These are phyloP conservation scores for Anagrus nilaparvatae DNA, from an alignment of 1,140 invertebrate genomes.

Conservation along the genomic window DNA sequence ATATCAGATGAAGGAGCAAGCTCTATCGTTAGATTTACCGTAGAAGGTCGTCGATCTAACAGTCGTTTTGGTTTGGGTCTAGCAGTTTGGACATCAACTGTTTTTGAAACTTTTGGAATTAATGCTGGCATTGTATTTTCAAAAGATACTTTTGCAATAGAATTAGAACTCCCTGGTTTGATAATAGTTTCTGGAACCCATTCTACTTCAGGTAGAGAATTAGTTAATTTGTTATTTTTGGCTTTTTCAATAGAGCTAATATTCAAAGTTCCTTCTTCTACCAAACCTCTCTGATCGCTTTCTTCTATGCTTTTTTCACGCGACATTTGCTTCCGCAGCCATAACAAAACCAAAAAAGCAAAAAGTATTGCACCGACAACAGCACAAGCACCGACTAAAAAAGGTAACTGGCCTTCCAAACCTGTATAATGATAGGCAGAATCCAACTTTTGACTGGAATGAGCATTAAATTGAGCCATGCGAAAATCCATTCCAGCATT, in stretches of 20 bases:
- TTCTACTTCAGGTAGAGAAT: constrained; percentile 29
- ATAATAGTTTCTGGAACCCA: constrained; percentile 39
- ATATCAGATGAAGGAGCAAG: constrained; percentile 40
- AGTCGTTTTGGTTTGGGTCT: constrained; percentile 52
- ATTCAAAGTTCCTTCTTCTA: constrained; percentile 38
- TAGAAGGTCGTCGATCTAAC: constrained; percentile 70
- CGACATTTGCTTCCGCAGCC: constrained; percentile 44
- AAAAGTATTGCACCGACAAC: constrained; percentile 39
- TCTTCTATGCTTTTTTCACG: constrained; percentile 40
- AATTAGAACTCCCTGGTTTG: constrained; percentile 30
- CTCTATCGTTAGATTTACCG: constrained; percentile 71
- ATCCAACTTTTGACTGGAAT: constrained; percentile 32
- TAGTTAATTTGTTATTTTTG: constrained; percentile 27
- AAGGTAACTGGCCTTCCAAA: constrained; percentile 35
- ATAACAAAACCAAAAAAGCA: constrained; percentile 43
- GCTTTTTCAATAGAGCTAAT: constrained; percentile 26
- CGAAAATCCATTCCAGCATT: constrained; percentile 43
- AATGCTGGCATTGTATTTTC: constrained; percentile 1
- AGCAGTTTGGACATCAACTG: constrained; percentile 5
- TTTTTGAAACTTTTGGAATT: not conserved
- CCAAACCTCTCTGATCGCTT: constrained; percentile 37
- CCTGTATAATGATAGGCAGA: constrained; percentile 33
- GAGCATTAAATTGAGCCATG: constrained; percentile 33
- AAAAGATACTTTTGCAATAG: too few relatives aligned
- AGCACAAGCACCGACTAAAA: constrained; percentile 38